Evolutionary conservation across 1,140 invertebrate species (phyloP), one percentile per base, ranked within the genome.

Genomic region (Apis laboriosa): DNA sequence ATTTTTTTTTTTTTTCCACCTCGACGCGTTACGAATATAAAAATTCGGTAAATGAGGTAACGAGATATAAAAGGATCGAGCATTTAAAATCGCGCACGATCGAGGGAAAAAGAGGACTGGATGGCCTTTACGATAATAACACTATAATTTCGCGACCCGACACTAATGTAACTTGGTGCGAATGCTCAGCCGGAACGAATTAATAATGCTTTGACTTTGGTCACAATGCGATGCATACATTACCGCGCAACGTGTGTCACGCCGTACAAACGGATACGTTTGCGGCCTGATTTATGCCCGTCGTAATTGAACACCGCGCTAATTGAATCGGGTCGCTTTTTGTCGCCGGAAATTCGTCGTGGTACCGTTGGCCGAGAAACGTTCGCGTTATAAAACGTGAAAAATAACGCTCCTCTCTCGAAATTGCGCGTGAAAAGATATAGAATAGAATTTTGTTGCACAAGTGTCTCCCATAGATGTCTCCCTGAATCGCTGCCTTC

Each of bases 61-160:
- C 0, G 11, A 1, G 21, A 49, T 9, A 60, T 19, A 49, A 67
- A 67, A 43, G 66, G 49, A 13, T n/a, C 34, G 43, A 49, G 17
- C 15, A 28, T 28, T 43, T 7, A 58, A 43, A 73, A 28, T 21
- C 8, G 13, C 8, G 19, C 17, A 17, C 12, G 51, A 34, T 51
- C 2, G 21, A 49, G 53, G 66, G 3, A 3, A 24, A 56, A 56
- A 67, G 51, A 66, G 58, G 66, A 1, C 12, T 15, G 9, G 64
- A 28, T 43, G 56, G 21, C 70, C 82, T 70, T 88, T 87, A 43
- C 34, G 5, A 43, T 43, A 43, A 85, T 86, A 85, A 88, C 74
- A 80, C 74, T 79, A 84, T 90, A 89, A 91, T 90, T 89, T 86
- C 82, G 83, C 87, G 88, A 90, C 86, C 85, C 77, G 63, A 84